A percentile compares a stretch with the other conserved stretches of the same genome.
Conservation (phyloP, 2,888 invertebrate genomes). For the Tuberolachnus salignus region DNA sequence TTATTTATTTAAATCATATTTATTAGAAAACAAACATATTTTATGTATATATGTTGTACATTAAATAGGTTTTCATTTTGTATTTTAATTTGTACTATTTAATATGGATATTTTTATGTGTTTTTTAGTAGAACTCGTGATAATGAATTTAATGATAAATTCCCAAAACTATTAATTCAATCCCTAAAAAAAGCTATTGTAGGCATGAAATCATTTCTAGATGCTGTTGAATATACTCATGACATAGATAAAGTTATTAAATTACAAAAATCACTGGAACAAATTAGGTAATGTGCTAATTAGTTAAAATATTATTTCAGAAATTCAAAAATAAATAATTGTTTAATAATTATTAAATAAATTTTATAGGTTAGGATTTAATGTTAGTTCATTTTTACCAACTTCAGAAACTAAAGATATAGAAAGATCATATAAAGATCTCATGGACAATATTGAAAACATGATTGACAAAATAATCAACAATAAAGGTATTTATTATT, state of each 20-base stretch:
- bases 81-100: not conserved
- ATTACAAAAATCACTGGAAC: conserved; percentile 24
- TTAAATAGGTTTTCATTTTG: no score
- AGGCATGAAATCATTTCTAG: conserved; percentile 11
- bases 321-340: not conserved
- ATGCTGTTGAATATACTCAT: conserved; percentile 15
- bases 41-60: no score
- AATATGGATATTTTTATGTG: not conserved
- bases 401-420: conserved; percentile 15
- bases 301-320: not conserved
- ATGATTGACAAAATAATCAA: conserved; percentile 29
- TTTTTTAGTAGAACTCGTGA: conserved; percentile 29
- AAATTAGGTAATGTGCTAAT: conserved; percentile 24
- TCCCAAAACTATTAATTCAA: not conserved
- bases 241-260: conserved; percentile 3
- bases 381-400: conserved; percentile 18
- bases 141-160: conserved; percentile 10
- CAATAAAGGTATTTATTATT: conserved; percentile 21
- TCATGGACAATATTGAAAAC: conserved; percentile 5
- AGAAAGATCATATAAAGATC: not conserved
- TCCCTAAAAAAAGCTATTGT: not conserved
- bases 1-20: no score
- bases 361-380: conserved; percentile 27
- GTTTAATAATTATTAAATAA: not conserved
- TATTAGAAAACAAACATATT: no score